Base-by-base conservation (phyloP, 2,113 vertebrate species). In the Tilapia sparmanii region DNA sequence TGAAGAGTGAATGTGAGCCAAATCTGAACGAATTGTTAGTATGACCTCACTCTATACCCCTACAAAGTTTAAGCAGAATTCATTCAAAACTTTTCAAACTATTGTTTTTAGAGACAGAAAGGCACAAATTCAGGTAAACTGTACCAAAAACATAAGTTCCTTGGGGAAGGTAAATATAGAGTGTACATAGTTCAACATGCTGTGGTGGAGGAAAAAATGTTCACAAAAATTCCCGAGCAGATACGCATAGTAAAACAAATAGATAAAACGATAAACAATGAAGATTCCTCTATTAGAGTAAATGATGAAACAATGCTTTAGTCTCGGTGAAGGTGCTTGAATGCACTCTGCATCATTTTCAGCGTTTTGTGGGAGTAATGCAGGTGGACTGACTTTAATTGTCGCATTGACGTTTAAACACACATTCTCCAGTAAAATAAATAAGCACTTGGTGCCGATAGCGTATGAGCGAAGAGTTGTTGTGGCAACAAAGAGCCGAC, bases 401-500 rank as follows among this genome's bases (percentile, higher is more conserved):
- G 15, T 26, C 2, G 18, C 38, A 38, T 40, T 50, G 10, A 52
- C 15, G 24, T 81, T 29, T 63, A 52, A 38, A 40, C 35, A 6
- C 22, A 29, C 24, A 52, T 24, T 78, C 29, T 66, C 10, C 10
- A 54, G 24, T 10, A n/a, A 47, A 53, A 31, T 82, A 18, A 87
- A 86, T n/a, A 85, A 38, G 22, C 66, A 19, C 83, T 38, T 35
- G 13, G 19, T 16, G 52, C 24, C 3, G 10, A 85, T 85, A 12
- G 81, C 5, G 22, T 40, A 18, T 15, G 16, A 71, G 12, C 80
- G 52, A 87, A 26, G 80, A 90, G 54, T 40, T 80, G 82, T 78
- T 86, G 76, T 84, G 54, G 87, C 76, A 88, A 82, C 50, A 82
- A 89, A 82, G 87, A 19, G 54, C 53, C 52, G 80, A 91, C 87